These are phyloP conservation scores for Alectoris magna DNA, from an alignment of 2,797 vertebrate genomes.

Conservation along the genomic window DNA sequence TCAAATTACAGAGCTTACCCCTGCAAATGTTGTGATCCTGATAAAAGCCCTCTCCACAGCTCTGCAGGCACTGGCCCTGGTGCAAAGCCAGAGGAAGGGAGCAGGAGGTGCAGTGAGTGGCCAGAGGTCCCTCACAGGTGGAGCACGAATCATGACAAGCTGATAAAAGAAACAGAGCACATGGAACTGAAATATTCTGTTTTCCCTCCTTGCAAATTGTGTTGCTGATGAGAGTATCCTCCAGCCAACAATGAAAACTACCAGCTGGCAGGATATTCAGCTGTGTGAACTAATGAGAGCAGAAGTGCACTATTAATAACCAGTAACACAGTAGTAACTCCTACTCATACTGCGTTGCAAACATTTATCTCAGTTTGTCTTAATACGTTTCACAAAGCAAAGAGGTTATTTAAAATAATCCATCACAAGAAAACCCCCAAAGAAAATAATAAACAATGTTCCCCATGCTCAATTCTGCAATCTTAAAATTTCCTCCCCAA, in stretches of 20 bases:
- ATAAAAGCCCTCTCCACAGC: constrained; percentile 90
- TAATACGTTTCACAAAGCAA: neutral
- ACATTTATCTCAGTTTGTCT: neutral
- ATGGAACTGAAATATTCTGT: neutral
- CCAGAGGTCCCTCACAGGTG: constrained; percentile 85
- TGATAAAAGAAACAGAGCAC: constrained; percentile 69
- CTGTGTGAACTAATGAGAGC: neutral
- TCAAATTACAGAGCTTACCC: constrained; percentile 75
- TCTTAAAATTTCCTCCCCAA: neutral
- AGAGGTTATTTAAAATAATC: neutral
- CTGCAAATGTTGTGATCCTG: constrained; percentile 82
- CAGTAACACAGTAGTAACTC: neutral
- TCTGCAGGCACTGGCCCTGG: constrained; percentile 86
- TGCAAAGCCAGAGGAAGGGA: constrained; percentile 72
- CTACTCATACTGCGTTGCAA: neutral
- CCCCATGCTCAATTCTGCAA: rapidly evolving
- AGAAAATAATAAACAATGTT: neutral
- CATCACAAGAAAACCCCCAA: neutral
- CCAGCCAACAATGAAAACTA: neutral
- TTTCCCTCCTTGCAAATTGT: neutral
- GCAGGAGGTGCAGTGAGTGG: constrained; percentile 86
- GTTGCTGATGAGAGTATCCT: neutral
- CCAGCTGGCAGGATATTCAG: neutral
- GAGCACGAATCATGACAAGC: constrained; percentile 88
- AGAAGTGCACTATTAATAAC: neutral